Conservation (phyloP, 2,888 invertebrate genomes). For the Steinernema carpocapsae region DNA sequence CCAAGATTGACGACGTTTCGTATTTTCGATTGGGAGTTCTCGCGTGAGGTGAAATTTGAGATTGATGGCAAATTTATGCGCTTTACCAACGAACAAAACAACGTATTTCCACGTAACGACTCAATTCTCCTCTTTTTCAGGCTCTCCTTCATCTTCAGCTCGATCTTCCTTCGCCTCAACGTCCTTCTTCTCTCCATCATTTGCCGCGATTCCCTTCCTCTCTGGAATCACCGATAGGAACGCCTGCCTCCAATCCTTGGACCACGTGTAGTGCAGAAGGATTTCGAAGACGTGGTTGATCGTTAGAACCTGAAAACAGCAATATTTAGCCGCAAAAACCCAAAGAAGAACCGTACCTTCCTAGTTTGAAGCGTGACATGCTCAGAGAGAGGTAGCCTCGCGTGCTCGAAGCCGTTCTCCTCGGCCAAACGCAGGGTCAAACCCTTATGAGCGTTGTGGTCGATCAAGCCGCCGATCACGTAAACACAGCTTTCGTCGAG, state of each 20-base stretch:
- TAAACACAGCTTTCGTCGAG: slow-evolving; percentile 83
- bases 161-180: not conserved
- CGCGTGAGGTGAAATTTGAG: too few species aligned
- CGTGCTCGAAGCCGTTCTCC: slow-evolving; percentile 73
- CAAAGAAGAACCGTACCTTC: slow-evolving; percentile 62
- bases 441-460: slow-evolving; percentile 94
- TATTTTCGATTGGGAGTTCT: too few species aligned
- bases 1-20: too few species aligned
- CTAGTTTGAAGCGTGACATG: slow-evolving; percentile 85
- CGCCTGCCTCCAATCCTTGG: slow-evolving; percentile 70
- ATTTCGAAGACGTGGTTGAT: slow-evolving; percentile 83
- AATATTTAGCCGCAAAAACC: slow-evolving; percentile 26
- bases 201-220: slow-evolving; percentile 51
- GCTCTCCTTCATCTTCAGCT: too few species aligned
- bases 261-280: slow-evolving; percentile 70
- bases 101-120: too few species aligned
- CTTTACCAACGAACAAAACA: too few species aligned
- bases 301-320: slow-evolving; percentile 78
- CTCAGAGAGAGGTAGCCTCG: slow-evolving; percentile 83
- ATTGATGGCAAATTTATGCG: too few species aligned
- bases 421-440: slow-evolving; percentile 81
- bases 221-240: slow-evolving; percentile 69
- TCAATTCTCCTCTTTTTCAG: too few species aligned
- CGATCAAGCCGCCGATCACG: slow-evolving; percentile 94
- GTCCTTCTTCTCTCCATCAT: not conserved